Evolutionary conservation across 2,888 invertebrate species (phyloP), one percentile per base, ranked within the genome.

Genomic region (Choreutis nemorana): DNA sequence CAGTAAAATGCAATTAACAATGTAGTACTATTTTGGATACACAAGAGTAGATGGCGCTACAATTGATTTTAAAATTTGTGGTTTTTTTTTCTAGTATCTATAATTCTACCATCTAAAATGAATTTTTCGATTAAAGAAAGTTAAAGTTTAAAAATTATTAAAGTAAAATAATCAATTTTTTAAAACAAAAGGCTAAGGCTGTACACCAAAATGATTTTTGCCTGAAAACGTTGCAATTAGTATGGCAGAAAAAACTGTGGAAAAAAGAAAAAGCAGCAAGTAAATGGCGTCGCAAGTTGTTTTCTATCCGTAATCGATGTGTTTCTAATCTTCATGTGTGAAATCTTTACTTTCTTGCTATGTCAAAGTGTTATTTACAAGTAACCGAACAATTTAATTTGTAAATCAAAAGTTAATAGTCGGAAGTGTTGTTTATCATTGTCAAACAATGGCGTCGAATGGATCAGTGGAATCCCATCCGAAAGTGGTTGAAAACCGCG

Each of bases 271-370:
- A 30, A 25, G 23, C 22, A 20, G 28, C 24, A 9, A 46, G 50
- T 55, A 75, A 78, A 78, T 78, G 78, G 78, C 78, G 78, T 77
- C 78, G 71, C 65, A 67, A 64, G 66, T 75, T 78, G 75, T 77
- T 73, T 78, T 78, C 71, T 70, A 68, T 56, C 61, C 55, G 42
- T 52, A 55, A 59, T 57, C 55, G 63, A 55, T 64, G 63, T 63
- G 59, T 70, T 71, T 71, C 66, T 65, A 59, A 56, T 59, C 48
- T 44, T 50, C 54, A 32, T 44, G 43, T 43, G 51, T 46, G 44
- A 49, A 50, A 36, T 52, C 51, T 53, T 48, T 49, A 48, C 44
- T 44, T 45, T 40, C 42, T 42, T 36, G 41, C 44, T 56, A 40
- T 43, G 43, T 56, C 35, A 41, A 52, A 59, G 60, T 67, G 62